Conservation (phyloP, 2,113 vertebrate genomes). For the Uria lomvia region DNA sequence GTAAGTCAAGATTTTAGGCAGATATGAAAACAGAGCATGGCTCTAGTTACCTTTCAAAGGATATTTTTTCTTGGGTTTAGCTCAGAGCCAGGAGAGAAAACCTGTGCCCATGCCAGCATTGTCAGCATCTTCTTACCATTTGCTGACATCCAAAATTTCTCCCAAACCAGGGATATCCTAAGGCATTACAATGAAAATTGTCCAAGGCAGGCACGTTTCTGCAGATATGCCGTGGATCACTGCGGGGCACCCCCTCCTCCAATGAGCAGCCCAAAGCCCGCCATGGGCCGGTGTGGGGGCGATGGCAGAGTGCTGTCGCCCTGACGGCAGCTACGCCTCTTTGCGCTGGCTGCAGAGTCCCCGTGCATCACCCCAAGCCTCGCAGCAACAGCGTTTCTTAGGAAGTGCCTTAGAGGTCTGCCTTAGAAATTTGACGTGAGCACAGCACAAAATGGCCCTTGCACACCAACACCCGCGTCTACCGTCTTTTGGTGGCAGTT, state of each 20-base stretch:
- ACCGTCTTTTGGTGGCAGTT: not conserved
- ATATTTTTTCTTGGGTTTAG: not conserved
- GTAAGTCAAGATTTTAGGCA: conserved; percentile 13
- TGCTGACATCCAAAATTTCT: not conserved
- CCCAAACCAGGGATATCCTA: not conserved
- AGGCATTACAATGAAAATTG: not conserved
- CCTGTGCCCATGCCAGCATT: not conserved
- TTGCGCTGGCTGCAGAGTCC: no score
- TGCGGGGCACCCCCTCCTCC: not conserved
- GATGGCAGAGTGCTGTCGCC: not conserved
- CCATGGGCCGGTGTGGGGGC: not conserved
- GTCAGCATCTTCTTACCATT: not conserved
- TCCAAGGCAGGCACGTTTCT: not conserved
- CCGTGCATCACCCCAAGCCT: not conserved
- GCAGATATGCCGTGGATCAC: not conserved
- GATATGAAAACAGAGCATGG: not conserved
- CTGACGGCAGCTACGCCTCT: accelerated
- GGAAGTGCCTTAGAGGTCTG: not conserved
- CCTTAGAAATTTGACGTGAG: not conserved
- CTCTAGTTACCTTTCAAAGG: not conserved
- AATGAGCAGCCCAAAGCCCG: not conserved
- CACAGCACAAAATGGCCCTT: not conserved
- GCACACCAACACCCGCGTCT: not conserved
- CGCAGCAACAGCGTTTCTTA: not conserved
- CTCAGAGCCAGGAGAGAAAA: not conserved